A percentile compares a stretch with the other conserved stretches of the same genome.
Conservation (phyloP, 2,113 vertebrate species). For the Synodontis membranacea region DNA sequence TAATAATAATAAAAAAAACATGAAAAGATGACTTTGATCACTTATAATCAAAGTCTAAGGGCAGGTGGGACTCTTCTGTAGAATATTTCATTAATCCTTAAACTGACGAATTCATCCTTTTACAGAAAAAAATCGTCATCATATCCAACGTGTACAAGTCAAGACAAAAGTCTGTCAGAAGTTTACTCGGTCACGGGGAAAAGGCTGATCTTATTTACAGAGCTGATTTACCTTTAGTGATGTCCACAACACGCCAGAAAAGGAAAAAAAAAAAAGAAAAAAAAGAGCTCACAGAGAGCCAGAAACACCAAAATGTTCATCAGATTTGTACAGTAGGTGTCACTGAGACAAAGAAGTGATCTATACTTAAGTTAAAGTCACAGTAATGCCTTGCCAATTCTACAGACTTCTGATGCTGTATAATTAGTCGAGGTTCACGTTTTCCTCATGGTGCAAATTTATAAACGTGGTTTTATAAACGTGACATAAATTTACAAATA, state of each 20-base stretch:
- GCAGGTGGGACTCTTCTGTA: not conserved
- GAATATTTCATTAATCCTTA: not conserved
- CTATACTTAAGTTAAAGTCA: too few species aligned
- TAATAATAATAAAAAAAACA: slow-evolving; percentile 9
- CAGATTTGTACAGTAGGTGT: too few species aligned
- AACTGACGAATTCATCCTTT: not conserved
- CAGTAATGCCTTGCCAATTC: not conserved
- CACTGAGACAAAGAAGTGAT: not conserved
- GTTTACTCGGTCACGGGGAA: too few species aligned
- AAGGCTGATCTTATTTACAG: too few species aligned
- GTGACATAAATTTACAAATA: not conserved
- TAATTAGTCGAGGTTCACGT: not conserved
- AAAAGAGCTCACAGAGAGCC: not conserved
- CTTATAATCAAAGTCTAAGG: not conserved
- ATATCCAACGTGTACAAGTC: too few species aligned
- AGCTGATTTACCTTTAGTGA: not conserved
- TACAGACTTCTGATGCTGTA: not conserved
- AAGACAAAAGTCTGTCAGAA: not conserved
- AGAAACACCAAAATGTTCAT: not conserved
- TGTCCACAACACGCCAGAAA: not conserved
- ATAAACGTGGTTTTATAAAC: not conserved
- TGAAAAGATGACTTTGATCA: too few species aligned
- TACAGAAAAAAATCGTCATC: too few species aligned
- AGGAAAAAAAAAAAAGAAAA: too few species aligned
- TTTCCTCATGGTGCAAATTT: not conserved